Evolutionary conservation across 2,113 vertebrate genomes (phyloP).

Genomic region (Gorsachius goisagi): DNA sequence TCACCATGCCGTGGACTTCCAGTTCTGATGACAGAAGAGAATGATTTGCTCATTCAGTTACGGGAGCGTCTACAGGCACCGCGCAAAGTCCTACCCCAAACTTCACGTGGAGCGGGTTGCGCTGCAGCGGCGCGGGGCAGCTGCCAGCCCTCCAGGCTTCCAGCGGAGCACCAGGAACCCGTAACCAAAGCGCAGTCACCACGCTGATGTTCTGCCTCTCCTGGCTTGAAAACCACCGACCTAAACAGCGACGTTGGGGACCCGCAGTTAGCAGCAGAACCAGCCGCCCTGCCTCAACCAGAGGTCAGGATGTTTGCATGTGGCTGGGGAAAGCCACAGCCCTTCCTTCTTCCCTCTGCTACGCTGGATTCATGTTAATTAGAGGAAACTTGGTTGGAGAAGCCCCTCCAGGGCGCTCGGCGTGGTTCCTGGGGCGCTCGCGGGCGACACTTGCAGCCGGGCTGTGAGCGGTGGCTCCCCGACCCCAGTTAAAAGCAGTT

Average conservation of each 20-base stretch:
- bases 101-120: neutral
- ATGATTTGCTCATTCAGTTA: neutral
- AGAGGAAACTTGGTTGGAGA: neutral
- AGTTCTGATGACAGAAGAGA: neutral
- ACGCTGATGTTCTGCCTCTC: neutral
- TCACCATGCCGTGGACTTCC: fast-evolving
- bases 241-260: neutral
- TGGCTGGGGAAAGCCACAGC: neutral
- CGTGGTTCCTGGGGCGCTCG: fast-evolving
- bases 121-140: neutral
- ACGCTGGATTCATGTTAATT: fast-evolving
- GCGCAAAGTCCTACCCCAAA: neutral
- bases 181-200: neutral
- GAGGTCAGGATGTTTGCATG: neutral
- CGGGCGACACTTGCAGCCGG: neutral
- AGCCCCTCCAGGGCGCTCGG: neutral
- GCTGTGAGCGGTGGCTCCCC: neutral
- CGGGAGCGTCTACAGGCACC: neutral
- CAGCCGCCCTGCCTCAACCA: neutral
- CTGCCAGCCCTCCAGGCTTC: neutral
- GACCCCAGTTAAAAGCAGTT: neutral
- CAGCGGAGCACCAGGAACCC: neutral
- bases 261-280: neutral
- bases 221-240: neutral
- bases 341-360: neutral